phyloP scores from a whole-genome alignment of 2,888 invertebrate species.

The Apotomis capreana region DNA sequence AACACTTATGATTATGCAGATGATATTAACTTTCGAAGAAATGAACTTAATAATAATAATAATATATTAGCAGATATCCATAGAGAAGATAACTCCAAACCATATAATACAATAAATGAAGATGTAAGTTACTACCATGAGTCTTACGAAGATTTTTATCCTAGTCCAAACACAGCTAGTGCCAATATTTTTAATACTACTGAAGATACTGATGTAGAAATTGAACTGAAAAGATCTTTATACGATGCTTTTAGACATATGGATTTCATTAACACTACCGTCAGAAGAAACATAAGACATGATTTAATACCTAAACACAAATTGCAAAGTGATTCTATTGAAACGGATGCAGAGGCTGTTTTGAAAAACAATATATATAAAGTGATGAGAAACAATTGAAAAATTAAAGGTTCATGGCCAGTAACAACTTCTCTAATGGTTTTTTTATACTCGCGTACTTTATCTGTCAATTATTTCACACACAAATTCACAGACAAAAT shows the following conservation, averaged over 20 bases:
- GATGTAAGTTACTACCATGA: too few species aligned
- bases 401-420: not conserved
- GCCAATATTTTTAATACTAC: not conserved
- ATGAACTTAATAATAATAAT: too few species aligned
- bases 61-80: too few species aligned
- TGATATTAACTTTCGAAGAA: too few species aligned
- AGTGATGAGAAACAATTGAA: constrained; percentile 1
- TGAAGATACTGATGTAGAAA: constrained; percentile 4
- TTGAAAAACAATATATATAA: constrained; percentile 15
- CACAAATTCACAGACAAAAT: too few species aligned
- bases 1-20: not conserved
- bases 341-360: not conserved
- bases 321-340: not conserved
- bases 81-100: too few species aligned
- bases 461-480: too few species aligned
- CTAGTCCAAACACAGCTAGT: too few species aligned
- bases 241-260: not conserved
- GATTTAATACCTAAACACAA: not conserved
- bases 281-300: not conserved
- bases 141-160: too few species aligned
- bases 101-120: too few species aligned
- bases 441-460: too few species aligned
- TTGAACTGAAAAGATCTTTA: not conserved
- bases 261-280: not conserved
- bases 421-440: too few species aligned